Conservation (phyloP, 2,113 vertebrate genomes). For the Macquaria ambigua region DNA sequence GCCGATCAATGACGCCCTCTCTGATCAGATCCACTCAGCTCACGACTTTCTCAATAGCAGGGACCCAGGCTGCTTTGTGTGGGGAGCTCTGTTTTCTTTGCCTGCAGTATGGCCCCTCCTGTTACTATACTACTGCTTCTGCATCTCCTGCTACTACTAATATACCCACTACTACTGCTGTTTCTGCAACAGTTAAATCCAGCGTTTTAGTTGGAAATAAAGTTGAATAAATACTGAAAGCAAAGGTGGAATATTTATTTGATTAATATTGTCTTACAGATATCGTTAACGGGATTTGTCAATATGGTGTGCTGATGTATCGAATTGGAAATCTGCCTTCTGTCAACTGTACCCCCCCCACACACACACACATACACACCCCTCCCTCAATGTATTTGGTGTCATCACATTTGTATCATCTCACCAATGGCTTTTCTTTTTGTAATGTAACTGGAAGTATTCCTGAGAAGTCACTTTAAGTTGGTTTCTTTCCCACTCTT, state of each 20-base stretch:
- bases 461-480: conserved; percentile 56
- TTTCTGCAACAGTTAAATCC: conserved; percentile 77
- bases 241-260: conserved; percentile 85
- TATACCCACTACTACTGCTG: conserved; percentile 85
- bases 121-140: conserved; percentile 85
- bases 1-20: conserved; percentile 30
- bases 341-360: conserved; percentile 42
- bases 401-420: conserved; percentile 62
- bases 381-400: conserved; percentile 33
- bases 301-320: conserved; percentile 67
- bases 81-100: conserved; percentile 55
- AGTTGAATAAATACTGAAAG: conserved; percentile 74
- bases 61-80: conserved; percentile 54
- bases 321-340: conserved; percentile 69
- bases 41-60: conserved; percentile 44
- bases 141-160: conserved; percentile 83
- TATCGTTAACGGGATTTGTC: conserved; percentile 67
- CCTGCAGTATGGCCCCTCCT: conserved; percentile 66
- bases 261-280: conserved; percentile 77
- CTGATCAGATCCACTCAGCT: conserved; percentile 55
- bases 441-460: conserved; percentile 78
- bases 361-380: neutral
- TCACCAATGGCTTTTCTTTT: conserved; percentile 26
- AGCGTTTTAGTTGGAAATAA: conserved; percentile 87
- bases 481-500: conserved; percentile 65